These are phyloP conservation scores for Pipa parva DNA, from an alignment of 2,113 vertebrate species.

Conservation along the genomic window DNA sequence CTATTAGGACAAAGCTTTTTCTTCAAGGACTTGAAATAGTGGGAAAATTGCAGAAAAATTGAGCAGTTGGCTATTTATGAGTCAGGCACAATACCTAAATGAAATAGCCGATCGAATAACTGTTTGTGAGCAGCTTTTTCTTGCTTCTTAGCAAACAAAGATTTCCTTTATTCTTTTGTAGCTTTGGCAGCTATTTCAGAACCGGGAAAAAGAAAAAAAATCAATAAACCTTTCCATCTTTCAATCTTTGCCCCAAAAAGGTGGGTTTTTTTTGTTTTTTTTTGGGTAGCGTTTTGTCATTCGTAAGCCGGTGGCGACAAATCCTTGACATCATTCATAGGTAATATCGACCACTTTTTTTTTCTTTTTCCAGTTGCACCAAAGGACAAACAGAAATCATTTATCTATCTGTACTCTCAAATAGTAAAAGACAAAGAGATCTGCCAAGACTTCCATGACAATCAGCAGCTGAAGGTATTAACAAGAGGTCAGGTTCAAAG, in stretches of 20 bases:
- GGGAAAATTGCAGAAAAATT: conserved; percentile 59
- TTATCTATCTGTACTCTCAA: conserved; percentile 87
- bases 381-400: conserved; percentile 97
- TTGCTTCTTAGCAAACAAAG: conserved; percentile 96
- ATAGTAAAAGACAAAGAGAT: conserved; percentile 76
- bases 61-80: conserved; percentile 55
- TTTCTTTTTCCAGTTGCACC: too few species aligned
- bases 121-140: conserved; percentile 85
- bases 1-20: conserved; percentile 37
- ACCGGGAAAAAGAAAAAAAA: conserved; percentile 75
- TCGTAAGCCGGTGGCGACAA: conserved; percentile 94
- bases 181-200: conserved; percentile 90
- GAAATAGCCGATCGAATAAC: conserved; percentile 92
- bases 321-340: conserved; percentile 94
- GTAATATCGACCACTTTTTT: conserved; percentile 95
- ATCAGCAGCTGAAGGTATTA: conserved; percentile 88
- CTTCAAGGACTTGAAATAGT: conserved; percentile 18
- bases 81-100: conserved; percentile 63
- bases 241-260: conserved; percentile 87
- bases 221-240: conserved; percentile 94
- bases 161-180: conserved; percentile 89
- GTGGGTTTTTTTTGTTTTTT: too few species aligned
- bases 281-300: conserved; percentile 87
- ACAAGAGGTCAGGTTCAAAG: conserved; percentile 78
- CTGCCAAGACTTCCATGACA: conserved; percentile 69